phyloP scores from a whole-genome alignment of 2,888 invertebrate species.

The Andricus quercusramuli region DNA sequence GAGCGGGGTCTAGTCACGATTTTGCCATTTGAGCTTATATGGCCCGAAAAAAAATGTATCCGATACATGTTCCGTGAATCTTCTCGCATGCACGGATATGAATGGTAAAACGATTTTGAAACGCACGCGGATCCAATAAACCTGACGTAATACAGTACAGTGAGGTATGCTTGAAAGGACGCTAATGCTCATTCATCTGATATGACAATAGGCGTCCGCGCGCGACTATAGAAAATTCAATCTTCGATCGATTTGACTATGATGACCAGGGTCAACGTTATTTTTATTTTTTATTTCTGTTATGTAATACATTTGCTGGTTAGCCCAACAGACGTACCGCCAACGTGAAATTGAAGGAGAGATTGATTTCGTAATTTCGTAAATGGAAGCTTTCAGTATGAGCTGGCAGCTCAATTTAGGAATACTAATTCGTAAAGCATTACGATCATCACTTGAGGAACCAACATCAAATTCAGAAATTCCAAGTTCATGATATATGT shows the following conservation, averaged over 20 bases:
- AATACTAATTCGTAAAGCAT: too few species aligned
- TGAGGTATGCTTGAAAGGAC: not conserved
- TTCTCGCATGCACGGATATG: slow-evolving; percentile 11
- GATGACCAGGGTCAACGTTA: not conserved
- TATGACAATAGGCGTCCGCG: not conserved
- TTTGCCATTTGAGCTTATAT: slow-evolving; percentile 53
- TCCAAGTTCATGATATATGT: too few species aligned
- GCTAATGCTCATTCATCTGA: not conserved
- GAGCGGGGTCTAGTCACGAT: slow-evolving; percentile 54
- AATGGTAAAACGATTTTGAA: slow-evolving; percentile 27
- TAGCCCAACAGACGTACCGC: not conserved
- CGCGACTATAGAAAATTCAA: not conserved
- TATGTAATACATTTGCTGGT: not conserved
- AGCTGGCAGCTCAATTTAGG: not conserved
- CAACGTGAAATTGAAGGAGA: slow-evolving; percentile 8
- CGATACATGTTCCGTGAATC: slow-evolving; percentile 49
- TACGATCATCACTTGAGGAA: too few species aligned
- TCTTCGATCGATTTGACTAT: not conserved
- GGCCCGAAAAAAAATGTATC: slow-evolving; percentile 54
- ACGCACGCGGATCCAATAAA: not conserved
- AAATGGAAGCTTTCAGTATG: not conserved
- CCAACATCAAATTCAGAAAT: too few species aligned
- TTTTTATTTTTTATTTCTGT: not conserved
- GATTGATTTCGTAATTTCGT: not conserved
- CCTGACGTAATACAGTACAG: not conserved